Evolutionary conservation across 2,113 vertebrate genomes (phyloP), one percentile per base, ranked within the genome.

Genomic region (Suncus etruscus): DNA sequence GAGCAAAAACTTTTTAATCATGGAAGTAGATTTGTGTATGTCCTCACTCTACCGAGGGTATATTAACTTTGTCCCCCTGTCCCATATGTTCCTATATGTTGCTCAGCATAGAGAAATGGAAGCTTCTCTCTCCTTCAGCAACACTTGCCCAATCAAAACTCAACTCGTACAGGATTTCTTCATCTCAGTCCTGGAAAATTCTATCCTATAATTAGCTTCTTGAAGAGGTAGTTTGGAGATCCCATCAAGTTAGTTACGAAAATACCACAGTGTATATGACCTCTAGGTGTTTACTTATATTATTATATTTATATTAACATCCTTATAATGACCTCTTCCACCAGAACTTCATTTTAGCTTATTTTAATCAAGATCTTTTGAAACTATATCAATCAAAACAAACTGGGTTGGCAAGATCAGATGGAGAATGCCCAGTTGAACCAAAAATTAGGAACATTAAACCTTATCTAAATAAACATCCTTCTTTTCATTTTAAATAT

Each of bases 231-330:
- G 18, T 25, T 61, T 82, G 18, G 45, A 75, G 58, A 58, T 83
- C 50, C 50, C 73, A 11, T 31, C 61, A 89, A 66, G 27, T 87
- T 77, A 87, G n/a, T n/a, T n/a, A 22, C 61, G 11, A 92, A 92
- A 80, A 9, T 48, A 48, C 24, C 39, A 72, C 31, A 1, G 5
- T 72, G 2, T 25, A 12, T 39, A 24, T 66, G 16, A 54, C 24
- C 47, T 78, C 69, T 72, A 11, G 31, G 14, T 92, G 45, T 61
- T 20, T 16, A 66, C n/a, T n/a, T n/a, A n/a, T n/a, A n/a, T n/a
- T n/a, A n/a, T n/a, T n/a, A n/a, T n/a, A n/a, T n/a, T n/a, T n/a
- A n/a, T n/a, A n/a, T n/a, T n/a, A n/a, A n/a, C n/a, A n/a, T n/a
- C n/a, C n/a, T n/a, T n/a, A n/a, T n/a, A n/a, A 50, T 47, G 11